A percentile compares a stretch with the other conserved stretches of the same genome.
phyloP scores from a whole-genome alignment of 2,888 invertebrate species.

The Lasioglossum oenotherae region DNA sequence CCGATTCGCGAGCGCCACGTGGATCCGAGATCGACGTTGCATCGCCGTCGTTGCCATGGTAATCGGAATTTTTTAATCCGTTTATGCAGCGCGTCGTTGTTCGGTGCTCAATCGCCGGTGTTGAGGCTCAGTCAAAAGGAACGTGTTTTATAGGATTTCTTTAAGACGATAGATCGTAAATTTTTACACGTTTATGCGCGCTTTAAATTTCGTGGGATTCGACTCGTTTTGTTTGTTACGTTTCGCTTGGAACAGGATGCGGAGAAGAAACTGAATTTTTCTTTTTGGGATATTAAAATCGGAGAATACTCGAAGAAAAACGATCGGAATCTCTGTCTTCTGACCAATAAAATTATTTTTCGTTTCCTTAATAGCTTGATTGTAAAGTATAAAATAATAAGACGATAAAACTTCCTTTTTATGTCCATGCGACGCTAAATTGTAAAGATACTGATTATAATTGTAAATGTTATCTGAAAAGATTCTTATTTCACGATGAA shows the following conservation, averaged over 20 bases:
- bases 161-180: background rate
- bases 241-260: background rate
- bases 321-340: too few species aligned
- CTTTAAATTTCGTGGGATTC: background rate
- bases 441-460: too few species aligned
- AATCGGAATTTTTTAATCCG: conserved; percentile 1
- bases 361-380: background rate
- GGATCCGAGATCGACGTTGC: background rate
- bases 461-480: background rate
- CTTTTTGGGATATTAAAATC: background rate
- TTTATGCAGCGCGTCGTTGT: background rate
- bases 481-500: background rate
- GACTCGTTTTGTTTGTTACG: background rate
- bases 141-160: conserved; percentile 1
- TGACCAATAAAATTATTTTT: background rate
- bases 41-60: too few species aligned
- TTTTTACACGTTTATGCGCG: background rate
- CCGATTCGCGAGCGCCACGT: background rate
- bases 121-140: background rate
- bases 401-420: too few species aligned
- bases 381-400: too few species aligned
- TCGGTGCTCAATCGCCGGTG: background rate
- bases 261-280: background rate
- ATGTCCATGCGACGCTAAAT: too few species aligned
- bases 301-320: background rate